Evolutionary conservation across 2,888 invertebrate genomes (phyloP).

Genomic region (Gari tellinella): DNA sequence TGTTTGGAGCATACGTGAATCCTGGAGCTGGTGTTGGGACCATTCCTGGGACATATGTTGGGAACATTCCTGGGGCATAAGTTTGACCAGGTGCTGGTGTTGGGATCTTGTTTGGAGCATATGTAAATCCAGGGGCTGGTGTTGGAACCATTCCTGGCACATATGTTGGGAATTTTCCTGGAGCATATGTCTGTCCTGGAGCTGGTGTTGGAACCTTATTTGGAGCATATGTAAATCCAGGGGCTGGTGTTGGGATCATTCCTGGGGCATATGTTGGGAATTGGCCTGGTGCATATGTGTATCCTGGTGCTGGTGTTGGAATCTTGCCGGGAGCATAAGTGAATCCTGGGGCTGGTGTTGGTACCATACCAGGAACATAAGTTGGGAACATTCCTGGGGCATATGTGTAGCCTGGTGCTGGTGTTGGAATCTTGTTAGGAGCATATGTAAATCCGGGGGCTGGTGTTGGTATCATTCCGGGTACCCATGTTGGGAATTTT

Average conservation of each 20-base stretch:
- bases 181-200: constrained; percentile 55
- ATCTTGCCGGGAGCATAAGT: constrained; percentile 34
- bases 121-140: constrained; percentile 54
- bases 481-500: constrained; percentile 46
- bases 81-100: constrained; percentile 53
- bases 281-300: constrained; percentile 47
- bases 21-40: constrained; percentile 57
- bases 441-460: constrained; percentile 55
- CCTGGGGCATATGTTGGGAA: constrained; percentile 42
- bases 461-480: constrained; percentile 51
- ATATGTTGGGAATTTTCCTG: constrained; percentile 50
- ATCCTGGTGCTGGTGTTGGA: constrained; percentile 43
- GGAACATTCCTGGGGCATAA: constrained; percentile 60
- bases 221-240: constrained; percentile 48
- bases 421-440: constrained; percentile 51
- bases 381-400: constrained; percentile 40
- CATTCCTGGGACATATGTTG: constrained; percentile 56
- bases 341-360: constrained; percentile 49
- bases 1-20: constrained; percentile 41
- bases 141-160: constrained; percentile 61
- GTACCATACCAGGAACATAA: constrained; percentile 47
- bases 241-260: constrained; percentile 37
- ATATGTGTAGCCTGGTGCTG: constrained; percentile 32
- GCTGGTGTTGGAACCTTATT: constrained; percentile 49
- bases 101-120: constrained; percentile 47